Base-by-base conservation (phyloP, 2,888 invertebrate species). In the Sinodicranocentrus sp. region DNA sequence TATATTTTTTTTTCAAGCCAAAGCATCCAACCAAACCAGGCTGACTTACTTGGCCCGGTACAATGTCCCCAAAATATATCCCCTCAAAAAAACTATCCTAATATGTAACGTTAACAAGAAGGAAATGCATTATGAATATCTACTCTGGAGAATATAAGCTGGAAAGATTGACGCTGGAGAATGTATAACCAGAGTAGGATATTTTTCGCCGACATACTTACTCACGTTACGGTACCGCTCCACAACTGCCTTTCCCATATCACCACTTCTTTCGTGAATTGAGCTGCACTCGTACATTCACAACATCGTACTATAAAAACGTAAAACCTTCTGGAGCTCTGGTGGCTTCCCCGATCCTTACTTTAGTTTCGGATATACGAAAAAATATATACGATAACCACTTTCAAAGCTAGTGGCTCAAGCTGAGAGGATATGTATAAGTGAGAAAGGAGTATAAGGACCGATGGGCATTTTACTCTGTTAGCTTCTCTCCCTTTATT, bases 301-400 rank as follows among this genome's bases (percentile, higher is more conserved):
- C 10, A 33, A 10, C 33, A 33, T 10, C 33, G 33, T 10, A 48
- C 48, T 48, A 13, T 39, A 5, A 39, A 13, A 39, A 39, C 6
- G 13, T 5, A 39, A 13, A 39, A 39, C 6, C 39, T 39, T 39
- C 13, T 39, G 13, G 13, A 39, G 48, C 48, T 48, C 15, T 10
- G n/a, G 48, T n/a, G 5, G 48, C 48, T 70, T n/a, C 57, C 23
- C 39, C 21, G 28, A 59, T 72, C 26, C 59, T 43, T 44, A 44
- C 72, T 59, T 73, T 73, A 10, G 26, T 59, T 25, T 44, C 44
- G 72, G 61, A 73, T 63, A 73, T 73, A 63, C 52, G 33, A 23
- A 48, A 63, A 71, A 39, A 67, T 61, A 61, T 44, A 73, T 63
- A 59, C 59, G 57, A 77, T 77, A 77, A 77, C 77, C 59, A 59